Conservation (phyloP, 2,113 vertebrate genomes). For the Chitala chitala region DNA sequence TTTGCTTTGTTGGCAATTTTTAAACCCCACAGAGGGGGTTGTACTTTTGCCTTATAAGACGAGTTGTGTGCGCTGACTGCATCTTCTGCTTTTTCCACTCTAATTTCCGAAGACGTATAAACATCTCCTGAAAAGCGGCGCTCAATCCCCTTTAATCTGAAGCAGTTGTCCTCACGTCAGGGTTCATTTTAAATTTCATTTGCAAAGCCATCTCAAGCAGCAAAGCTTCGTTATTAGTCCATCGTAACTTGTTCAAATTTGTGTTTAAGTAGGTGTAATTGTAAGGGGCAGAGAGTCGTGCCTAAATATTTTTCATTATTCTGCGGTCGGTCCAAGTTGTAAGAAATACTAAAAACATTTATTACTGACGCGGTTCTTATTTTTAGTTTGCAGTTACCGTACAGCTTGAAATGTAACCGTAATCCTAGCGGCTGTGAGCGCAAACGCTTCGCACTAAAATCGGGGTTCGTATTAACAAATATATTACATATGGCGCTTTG, state of each 20-base stretch:
- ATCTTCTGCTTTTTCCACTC: not conserved
- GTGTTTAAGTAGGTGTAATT: not conserved
- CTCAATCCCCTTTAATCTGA: not conserved
- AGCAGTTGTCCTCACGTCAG: not conserved
- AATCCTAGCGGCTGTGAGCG: not conserved
- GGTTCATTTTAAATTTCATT: not conserved
- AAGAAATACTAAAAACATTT: not conserved
- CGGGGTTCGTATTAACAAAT: not conserved
- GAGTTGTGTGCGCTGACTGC: not conserved
- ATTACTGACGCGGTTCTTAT: not conserved
- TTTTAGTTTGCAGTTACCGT: not conserved
- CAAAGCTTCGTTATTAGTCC: not conserved
- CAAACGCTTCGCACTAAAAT: not conserved
- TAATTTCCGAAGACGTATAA: slow-evolving; percentile 1
- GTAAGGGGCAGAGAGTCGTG: not conserved
- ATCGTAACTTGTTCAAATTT: not conserved
- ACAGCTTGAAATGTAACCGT: not conserved
- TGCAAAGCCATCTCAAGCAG: not conserved
- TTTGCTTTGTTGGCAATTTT: not conserved
- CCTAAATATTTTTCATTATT: not conserved
- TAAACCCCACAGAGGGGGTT: not conserved
- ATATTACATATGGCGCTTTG: not conserved
- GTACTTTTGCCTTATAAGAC: not conserved
- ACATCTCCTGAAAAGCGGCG: not conserved
- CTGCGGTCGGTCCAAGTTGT: not conserved